Percentiles rank a stretch among this genome's conserved stretches.
Conservation (phyloP, 2,113 vertebrate genomes). For the Turnix velox region DNA sequence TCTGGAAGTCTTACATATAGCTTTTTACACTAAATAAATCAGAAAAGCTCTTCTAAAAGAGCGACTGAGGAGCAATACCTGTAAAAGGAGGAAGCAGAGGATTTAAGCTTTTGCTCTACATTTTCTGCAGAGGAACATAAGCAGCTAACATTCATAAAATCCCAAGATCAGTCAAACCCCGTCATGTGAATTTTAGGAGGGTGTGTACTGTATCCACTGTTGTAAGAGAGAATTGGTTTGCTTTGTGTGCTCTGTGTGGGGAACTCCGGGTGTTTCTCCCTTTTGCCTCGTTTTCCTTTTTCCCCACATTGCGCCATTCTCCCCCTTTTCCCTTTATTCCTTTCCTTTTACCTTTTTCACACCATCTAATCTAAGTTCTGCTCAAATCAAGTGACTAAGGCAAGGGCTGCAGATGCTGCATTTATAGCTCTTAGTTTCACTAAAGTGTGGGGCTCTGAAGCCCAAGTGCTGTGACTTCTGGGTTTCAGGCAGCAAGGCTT, state of each 20-base stretch:
- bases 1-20: not conserved
- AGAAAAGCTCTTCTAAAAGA: not conserved
- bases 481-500: not conserved
- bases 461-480: rapidly evolving
- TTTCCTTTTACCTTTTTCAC: too few relatives aligned
- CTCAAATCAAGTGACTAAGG: not conserved
- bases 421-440: not conserved
- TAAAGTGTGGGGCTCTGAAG: not conserved
- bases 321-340: too few relatives aligned
- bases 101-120: not conserved
- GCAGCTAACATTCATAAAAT: not conserved
- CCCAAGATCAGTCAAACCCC: not conserved
- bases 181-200: not conserved
- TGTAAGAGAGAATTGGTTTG: rapidly evolving
- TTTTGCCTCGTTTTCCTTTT: too few relatives aligned
- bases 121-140: not conserved
- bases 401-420: rapidly evolving
- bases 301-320: too few relatives aligned
- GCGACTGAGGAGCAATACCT: not conserved
- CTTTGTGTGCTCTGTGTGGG: not conserved
- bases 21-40: not conserved
- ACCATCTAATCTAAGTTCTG: not conserved
- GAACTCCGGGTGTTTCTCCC: not conserved
- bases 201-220: not conserved
- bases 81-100: not conserved